Base-by-base conservation (phyloP, 37 sponge, comb jelly and placozoan genomes). In the Oscarella lobularis region DNA sequence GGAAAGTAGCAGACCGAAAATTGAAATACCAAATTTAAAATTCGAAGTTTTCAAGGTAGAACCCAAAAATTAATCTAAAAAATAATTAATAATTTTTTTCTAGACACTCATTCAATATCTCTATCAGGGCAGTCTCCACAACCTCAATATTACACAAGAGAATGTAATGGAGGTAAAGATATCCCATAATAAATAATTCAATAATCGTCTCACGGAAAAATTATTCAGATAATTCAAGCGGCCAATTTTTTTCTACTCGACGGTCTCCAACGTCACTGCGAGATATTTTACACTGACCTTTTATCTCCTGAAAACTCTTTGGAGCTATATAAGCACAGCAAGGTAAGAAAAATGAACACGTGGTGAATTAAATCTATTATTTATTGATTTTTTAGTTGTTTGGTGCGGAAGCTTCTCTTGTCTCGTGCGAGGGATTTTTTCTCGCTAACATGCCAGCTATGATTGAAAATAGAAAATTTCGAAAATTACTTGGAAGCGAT, bases 221-320 rank as follows among this genome's bases (percentile, higher is more conserved):
- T 48, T 48, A 27, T 48, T 20, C 20, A 48, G 60, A 20, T 48
- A 20, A 48, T 48, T 48, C 60, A 48, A 48, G 60, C 60, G 9
- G 60, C 60, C 9, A 48, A 48, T 48, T 48, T 48, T 20, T 48
- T 48, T 48, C 60, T 48, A 48, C 60, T 48, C 60, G 60, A 48
- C 60, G 60, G 60, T 20, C 20, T 48, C 14, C 60, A 48, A 20
- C 9, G 60, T 27, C 60, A 48, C 60, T 48, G 60, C 20, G 60
- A 48, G 60, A 20, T 48, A 27, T 48, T 27, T 48, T 27, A 27
- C 20, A 48, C 20, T 9, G 60, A 48, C 20, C 20, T 48, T 9
- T 27, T 48, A 9, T 27, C 9, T 20, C 14, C 20, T 9, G 14
- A 48, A 20, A 48, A 48, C 60, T 9, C 60, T 48, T 48, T 48